These are phyloP conservation scores for Triplophysa tibetana DNA, from an alignment of 2,113 vertebrate species.

Conservation along the genomic window DNA sequence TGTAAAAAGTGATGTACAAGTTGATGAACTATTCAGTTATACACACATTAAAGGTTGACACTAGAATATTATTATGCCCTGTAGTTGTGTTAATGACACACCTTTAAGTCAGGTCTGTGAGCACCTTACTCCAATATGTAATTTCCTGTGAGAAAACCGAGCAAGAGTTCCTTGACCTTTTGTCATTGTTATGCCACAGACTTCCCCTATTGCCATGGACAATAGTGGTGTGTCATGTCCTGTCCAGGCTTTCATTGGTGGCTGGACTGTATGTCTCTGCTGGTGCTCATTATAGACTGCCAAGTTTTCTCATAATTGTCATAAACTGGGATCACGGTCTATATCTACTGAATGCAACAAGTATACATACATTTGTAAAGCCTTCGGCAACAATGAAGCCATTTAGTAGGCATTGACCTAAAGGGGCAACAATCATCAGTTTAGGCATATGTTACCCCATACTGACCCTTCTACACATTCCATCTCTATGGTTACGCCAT, in stretches of 20 bases:
- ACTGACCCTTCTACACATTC: conserved; percentile 33
- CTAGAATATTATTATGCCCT: not conserved
- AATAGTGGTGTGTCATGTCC: conserved; percentile 44
- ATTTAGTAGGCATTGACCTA: not conserved
- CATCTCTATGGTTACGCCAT: conserved; percentile 1
- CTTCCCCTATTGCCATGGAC: conserved; percentile 47
- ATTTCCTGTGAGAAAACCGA: conserved; percentile 39
- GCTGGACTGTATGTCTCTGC: conserved; percentile 9
- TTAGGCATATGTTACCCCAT: conserved; percentile 4
- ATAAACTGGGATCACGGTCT: not conserved
- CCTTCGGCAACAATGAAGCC: not conserved
- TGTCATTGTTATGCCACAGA: conserved; percentile 45
- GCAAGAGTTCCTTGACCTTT: conserved; percentile 44
- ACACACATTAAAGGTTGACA: not conserved
- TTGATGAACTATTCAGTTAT: not conserved
- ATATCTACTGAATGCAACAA: conserved; percentile 3
- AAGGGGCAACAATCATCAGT: not conserved
- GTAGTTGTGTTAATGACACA: not conserved
- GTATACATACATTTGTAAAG: not conserved
- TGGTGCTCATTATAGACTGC: not conserved
- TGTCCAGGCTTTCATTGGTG: conserved; percentile 32
- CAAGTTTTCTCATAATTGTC: conserved; percentile 16
- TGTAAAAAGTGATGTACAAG: not conserved
- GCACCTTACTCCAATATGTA: not conserved
- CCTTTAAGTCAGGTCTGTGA: not conserved